These are phyloP conservation scores for Craniophora ligustri DNA, from an alignment of 2,888 invertebrate species.

Conservation along the genomic window DNA sequence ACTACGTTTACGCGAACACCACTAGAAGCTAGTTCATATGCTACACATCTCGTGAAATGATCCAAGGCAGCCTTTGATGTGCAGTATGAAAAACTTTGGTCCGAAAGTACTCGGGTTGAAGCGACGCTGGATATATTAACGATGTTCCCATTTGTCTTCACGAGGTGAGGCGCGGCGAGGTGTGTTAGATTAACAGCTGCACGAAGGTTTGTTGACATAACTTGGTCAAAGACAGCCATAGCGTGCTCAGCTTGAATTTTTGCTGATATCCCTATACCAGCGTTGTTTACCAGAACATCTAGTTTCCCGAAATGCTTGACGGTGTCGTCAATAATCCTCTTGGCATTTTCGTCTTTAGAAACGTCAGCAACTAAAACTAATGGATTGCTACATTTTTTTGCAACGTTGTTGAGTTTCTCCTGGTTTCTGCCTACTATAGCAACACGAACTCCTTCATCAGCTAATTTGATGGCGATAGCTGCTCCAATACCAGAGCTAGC, in stretches of 20 bases:
- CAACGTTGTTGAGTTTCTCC: slow-evolving; percentile 41
- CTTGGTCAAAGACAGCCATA: slow-evolving; percentile 27
- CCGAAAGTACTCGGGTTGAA: background rate
- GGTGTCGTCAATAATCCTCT: slow-evolving; percentile 23
- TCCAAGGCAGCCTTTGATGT: slow-evolving; percentile 55
- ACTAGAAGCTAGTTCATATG: slow-evolving; percentile 91
- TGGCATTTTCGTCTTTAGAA: slow-evolving; percentile 29
- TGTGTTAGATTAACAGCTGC: slow-evolving; percentile 37
- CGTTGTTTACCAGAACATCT: slow-evolving; percentile 46
- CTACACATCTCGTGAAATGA: slow-evolving; percentile 56
- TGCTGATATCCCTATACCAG: slow-evolving; percentile 16
- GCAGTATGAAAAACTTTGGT: slow-evolving; percentile 25
- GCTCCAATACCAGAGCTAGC: slow-evolving; percentile 62
- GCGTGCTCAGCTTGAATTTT: slow-evolving; percentile 20
- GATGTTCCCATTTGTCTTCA: slow-evolving; percentile 87
- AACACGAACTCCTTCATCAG: slow-evolving; percentile 50
- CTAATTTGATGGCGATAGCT: slow-evolving; percentile 43
- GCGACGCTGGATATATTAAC: slow-evolving; percentile 89
- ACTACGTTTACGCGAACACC: slow-evolving; percentile 90
- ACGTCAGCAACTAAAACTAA: slow-evolving; percentile 28
- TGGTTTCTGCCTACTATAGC: slow-evolving; percentile 53
- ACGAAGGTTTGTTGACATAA: slow-evolving; percentile 39
- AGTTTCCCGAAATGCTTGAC: slow-evolving; percentile 32
- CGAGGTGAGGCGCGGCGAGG: slow-evolving; percentile 49
- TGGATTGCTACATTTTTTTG: slow-evolving; percentile 23